phyloP scores from a whole-genome alignment of 2,888 invertebrate species.

The Meiosimyza platycephala region DNA sequence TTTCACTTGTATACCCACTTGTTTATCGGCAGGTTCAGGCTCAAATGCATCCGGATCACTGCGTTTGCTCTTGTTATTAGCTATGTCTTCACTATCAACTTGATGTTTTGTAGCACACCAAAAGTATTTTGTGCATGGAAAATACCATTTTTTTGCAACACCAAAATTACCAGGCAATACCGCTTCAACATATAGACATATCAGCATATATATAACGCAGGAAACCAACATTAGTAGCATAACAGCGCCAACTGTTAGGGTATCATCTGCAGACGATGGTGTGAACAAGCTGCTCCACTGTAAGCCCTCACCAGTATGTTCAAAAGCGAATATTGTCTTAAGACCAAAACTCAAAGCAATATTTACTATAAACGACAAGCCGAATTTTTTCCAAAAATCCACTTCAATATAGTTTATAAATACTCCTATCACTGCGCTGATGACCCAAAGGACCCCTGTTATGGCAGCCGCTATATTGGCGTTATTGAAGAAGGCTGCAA shows the following conservation, averaged over 20 bases:
- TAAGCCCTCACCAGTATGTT: constrained; percentile 74
- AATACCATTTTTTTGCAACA: constrained; percentile 83
- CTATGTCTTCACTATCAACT: constrained; percentile 17
- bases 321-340: constrained; percentile 75
- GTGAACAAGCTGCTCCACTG: constrained; percentile 69
- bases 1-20: constrained; percentile 69
- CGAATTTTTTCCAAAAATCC: constrained; percentile 71
- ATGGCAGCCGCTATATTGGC: constrained; percentile 81
- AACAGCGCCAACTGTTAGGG: constrained; percentile 76
- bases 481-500: constrained; percentile 82
- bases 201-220: constrained; percentile 70
- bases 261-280: constrained; percentile 74
- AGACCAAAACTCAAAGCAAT: constrained; percentile 83
- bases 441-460: constrained; percentile 81
- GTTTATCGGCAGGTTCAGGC: constrained; percentile 58
- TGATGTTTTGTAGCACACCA: constrained; percentile 62
- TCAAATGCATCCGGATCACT: constrained; percentile 31
- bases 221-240: constrained; percentile 73
- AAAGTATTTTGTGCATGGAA: constrained; percentile 72
- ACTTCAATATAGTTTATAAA: constrained; percentile 75
- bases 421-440: constrained; percentile 74
- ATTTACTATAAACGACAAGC: constrained; percentile 76
- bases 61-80: constrained; percentile 11
- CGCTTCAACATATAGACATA: constrained; percentile 86
- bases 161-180: constrained; percentile 87